Evolutionary conservation across 2,797 vertebrate species (phyloP).

Genomic region (Rhyacichthys aspro): DNA sequence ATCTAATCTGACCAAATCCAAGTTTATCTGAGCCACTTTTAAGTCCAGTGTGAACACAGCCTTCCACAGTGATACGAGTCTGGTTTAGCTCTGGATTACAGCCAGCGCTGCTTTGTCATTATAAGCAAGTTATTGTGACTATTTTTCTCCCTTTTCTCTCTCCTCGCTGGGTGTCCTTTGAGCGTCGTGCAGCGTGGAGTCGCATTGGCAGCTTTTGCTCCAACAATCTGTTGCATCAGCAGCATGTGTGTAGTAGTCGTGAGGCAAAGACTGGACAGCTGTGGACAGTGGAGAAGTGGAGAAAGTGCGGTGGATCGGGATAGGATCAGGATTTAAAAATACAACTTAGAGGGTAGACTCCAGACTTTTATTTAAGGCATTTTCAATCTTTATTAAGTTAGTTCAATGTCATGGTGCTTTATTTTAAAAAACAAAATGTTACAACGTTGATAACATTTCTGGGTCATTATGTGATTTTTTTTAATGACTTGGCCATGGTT

Average conservation of each 20-base stretch:
- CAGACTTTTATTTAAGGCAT: too few species aligned
- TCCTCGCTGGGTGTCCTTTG: conserved; percentile 26
- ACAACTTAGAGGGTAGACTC: background rate
- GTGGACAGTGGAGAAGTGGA: conserved; percentile 8
- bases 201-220: conserved; percentile 42
- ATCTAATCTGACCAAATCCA: background rate
- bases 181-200: conserved; percentile 20
- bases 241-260: conserved; percentile 52
- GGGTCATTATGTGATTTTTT: too few species aligned
- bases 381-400: too few species aligned
- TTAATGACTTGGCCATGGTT: too few species aligned
- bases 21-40: background rate
- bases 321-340: conserved; percentile 20
- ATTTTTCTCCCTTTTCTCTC: conserved; percentile 37
- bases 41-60: background rate
- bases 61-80: conserved; percentile 13
- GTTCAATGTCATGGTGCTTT: too few species aligned
- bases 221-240: conserved; percentile 70
- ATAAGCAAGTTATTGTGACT: conserved; percentile 69
- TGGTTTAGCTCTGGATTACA: conserved; percentile 66
- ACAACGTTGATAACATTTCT: too few species aligned
- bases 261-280: conserved; percentile 25
- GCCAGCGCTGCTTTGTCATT: conserved; percentile 69
- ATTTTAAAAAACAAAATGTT: too few species aligned
- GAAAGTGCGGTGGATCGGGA: conserved; percentile 19